Conservation (phyloP, 1,140 invertebrate species). For the Delia radicum region DNA sequence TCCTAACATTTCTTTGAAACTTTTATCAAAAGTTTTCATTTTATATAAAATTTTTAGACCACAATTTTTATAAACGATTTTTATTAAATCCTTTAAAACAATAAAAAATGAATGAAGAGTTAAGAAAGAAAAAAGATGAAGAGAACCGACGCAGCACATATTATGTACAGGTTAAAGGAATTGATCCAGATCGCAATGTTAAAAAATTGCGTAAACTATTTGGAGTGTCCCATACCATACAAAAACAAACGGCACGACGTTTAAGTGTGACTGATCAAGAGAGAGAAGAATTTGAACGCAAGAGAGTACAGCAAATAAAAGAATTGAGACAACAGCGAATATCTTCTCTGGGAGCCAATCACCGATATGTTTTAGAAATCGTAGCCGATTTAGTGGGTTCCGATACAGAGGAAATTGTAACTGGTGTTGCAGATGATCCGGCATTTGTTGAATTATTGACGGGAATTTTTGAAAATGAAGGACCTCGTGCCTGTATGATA, state of each 20-base stretch:
- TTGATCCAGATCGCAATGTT: conserved; percentile 41
- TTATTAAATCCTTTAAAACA: too few relatives aligned
- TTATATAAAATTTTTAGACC: too few relatives aligned
- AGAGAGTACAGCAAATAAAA: conserved; percentile 34
- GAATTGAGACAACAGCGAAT: conserved; percentile 41
- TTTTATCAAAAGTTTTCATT: too few relatives aligned
- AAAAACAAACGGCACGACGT: conserved; percentile 36
- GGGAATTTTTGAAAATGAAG: conserved; percentile 58
- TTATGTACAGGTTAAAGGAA: conserved; percentile 1
- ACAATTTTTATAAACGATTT: too few relatives aligned
- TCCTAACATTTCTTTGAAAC: too few relatives aligned
- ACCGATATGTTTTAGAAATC: conserved; percentile 66
- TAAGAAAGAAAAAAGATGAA: background rate
- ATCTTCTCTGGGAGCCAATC: conserved; percentile 54
- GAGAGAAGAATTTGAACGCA: conserved; percentile 37
- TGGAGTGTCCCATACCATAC: conserved; percentile 41
- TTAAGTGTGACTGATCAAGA: conserved; percentile 41
- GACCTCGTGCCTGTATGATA: conserved; percentile 58
- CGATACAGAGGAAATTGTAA: conserved; percentile 62
- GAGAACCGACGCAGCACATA: background rate
- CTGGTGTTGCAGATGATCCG: conserved; percentile 66
- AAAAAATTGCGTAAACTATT: conserved; percentile 38
- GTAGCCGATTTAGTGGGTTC: conserved; percentile 61
- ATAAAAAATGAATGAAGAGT: background rate
- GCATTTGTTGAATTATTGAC: conserved; percentile 62